Percentiles rank a stretch among this genome's conserved stretches.
Evolutionary conservation across 2,888 invertebrate genomes (phyloP).

Genomic region (Eutolmus rufibarbis): DNA sequence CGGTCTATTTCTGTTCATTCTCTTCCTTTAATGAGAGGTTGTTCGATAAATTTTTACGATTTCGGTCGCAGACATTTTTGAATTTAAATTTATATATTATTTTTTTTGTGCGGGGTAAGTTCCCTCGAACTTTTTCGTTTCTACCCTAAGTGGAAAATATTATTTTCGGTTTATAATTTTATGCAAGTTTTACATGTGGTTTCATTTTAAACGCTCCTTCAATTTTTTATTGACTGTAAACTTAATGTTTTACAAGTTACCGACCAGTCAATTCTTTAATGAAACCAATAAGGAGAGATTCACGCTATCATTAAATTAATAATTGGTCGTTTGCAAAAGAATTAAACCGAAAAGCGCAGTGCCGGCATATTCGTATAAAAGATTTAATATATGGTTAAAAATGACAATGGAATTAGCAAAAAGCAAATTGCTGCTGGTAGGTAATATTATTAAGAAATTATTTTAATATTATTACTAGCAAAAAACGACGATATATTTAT

Average conservation of each 20-base stretch:
- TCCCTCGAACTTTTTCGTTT: not conserved
- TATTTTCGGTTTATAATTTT: not conserved
- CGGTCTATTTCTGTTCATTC: slow-evolving; percentile 31
- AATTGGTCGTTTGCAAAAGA: not conserved
- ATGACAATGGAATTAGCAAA: too few relatives aligned
- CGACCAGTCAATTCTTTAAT: not conserved
- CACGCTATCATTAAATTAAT: not conserved
- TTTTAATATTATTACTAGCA: too few relatives aligned
- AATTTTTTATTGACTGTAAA: not conserved
- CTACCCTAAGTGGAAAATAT: not conserved
- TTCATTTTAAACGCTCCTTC: not conserved
- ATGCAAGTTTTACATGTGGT: not conserved
- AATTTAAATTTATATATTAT: not conserved
- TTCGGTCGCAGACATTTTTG: not conserved
- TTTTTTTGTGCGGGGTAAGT: not conserved
- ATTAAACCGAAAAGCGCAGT: not conserved
- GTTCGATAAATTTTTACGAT: slow-evolving; percentile 35
- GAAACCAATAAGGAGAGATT: not conserved
- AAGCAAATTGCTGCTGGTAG: too few relatives aligned
- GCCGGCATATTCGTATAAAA: not conserved
- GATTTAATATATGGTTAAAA: too few relatives aligned
- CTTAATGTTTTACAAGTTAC: not conserved
- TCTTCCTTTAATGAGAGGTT: slow-evolving; percentile 24
- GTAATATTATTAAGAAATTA: too few relatives aligned
- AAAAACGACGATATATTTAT: too few relatives aligned